Evolutionary conservation across 1,140 invertebrate genomes (phyloP).

Genomic region (Ooceraea biroi): DNA sequence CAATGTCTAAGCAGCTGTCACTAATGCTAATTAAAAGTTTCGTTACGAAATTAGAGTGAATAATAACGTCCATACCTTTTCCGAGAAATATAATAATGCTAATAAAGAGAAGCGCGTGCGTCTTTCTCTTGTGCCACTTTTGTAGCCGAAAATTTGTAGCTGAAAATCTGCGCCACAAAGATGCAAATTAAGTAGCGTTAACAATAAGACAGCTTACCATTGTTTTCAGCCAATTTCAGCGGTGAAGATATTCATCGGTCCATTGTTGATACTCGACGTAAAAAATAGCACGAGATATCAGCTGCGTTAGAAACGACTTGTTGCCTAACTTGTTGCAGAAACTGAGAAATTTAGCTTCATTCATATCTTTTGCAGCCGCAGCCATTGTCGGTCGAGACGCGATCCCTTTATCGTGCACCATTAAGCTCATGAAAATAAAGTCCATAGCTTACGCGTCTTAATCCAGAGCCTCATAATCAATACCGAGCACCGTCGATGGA

Average conservation of each 20-base stretch:
- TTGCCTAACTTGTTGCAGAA: neutral
- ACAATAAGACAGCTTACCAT: neutral
- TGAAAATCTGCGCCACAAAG: neutral
- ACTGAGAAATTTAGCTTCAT: neutral
- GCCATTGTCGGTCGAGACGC: neutral
- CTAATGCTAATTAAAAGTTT: conserved; percentile 33
- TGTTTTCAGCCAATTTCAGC: neutral
- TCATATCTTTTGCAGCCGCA: neutral
- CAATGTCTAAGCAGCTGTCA: neutral
- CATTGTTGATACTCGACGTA: neutral
- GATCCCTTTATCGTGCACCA: neutral
- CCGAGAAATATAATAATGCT: neutral
- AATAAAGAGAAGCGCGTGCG: neutral
- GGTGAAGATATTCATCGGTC: neutral
- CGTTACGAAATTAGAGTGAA: neutral
- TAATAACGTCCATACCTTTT: neutral
- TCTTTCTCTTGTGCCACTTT: neutral
- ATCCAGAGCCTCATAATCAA: neutral
- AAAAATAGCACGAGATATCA: neutral
- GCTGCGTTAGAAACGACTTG: too few species aligned
- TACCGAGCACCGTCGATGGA: neutral
- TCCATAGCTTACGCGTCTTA: neutral
- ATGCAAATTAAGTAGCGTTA: too few species aligned
- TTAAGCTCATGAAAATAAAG: neutral
- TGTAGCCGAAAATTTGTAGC: neutral